Base-by-base conservation (phyloP, 2,888 invertebrate genomes). In the Caenorhabditis japonica region DNA sequence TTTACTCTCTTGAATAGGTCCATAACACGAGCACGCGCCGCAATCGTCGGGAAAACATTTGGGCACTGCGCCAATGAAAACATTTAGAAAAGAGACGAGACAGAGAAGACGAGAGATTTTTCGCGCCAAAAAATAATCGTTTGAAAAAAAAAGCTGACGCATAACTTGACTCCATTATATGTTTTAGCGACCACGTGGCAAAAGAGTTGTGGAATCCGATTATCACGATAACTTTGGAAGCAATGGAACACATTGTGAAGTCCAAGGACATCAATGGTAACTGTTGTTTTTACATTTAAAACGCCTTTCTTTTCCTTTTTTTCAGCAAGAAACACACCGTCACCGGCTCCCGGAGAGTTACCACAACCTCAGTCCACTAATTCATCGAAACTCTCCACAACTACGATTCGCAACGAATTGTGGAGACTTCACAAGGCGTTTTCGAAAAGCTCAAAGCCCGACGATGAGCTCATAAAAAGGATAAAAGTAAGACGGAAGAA, bases 261-360 rank as follows among this genome's bases (percentile, higher is more conserved):
- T 15, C 34, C 1, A 55, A 34, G 25, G 47, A 53, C 7, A 33
- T 44, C 21, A 10, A 51, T 62, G 15, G 41, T 46, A n/a, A 13
- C 15, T 19, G 21, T 44, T 8, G 7, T 8, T 33, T 8, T 33
- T 33, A 8, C 33, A 33, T n/a, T n/a, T n/a, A n/a, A n/a, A n/a
- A n/a, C n/a, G 5, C 30, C 30, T 30, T 10, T 30, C 12, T 15
- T 47, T 30, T 2, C 4, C n/a, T n/a, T 55, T 56, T 39, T 43
- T 25, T 36, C 61, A 36, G 41, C 41, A 3, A 39, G 70, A 36
- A 61, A 44, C 34, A 72, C 71, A 3, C 71, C 71, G 27, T 72
- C 71, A 0, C 71, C 71, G 12, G 58, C 44, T 17, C 44, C 39
- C 5, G 55, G 33, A 0, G 52, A n/a, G 0, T 12, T 44, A 41